Base-by-base conservation (phyloP, 2,888 invertebrate species). In the Chloroclysta siterata region DNA sequence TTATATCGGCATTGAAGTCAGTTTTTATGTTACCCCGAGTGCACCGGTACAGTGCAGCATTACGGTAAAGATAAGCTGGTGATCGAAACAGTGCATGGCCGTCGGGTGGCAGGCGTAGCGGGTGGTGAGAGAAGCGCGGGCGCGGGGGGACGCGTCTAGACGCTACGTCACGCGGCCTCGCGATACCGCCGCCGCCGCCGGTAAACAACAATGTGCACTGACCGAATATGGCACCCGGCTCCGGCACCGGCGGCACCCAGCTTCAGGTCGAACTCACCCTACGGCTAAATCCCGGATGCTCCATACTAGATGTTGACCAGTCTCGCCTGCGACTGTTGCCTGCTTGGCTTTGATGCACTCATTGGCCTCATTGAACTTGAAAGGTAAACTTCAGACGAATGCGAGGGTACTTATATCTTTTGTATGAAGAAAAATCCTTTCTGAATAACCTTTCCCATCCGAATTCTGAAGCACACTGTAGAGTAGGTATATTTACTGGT, bases 91-190 rank as follows among this genome's bases (percentile, higher is more conserved):
- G 88, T 89, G 90, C 88, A 87, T 82, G 87, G 84, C 73, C 80
- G 82, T 76, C 79, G 69, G 68, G 66, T 65, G 66, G 63, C 74
- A 59, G 76, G 81, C 63, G 72, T 69, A 77, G 77, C 60, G 78
- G 71, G 75, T 73, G 69, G 60, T 46, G 68, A 56, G 72, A 61
- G 73, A 66, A 65, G 69, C 63, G 72, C 54, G 79, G 73, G 78
- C 81, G 83, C 81, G 82, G 78, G 77, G 80, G 79, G 78, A 82
- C 81, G 81, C 87, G 92, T 92, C 92, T 92, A 92, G 92, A 92
- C 92, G 88, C 92, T 91, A 94, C 93, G 94, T 94, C 93, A 94
- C 93, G 85, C 94, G 94, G 93, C 94, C 94, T 89, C 94, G 93
- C 90, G 93, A 93, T 93, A 93, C 88, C 66, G 88, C 93, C 46